Percentiles rank a stretch among this genome's conserved stretches.
Evolutionary conservation across 2,113 vertebrate species (phyloP).

Genomic region (Delphinus delphis): DNA sequence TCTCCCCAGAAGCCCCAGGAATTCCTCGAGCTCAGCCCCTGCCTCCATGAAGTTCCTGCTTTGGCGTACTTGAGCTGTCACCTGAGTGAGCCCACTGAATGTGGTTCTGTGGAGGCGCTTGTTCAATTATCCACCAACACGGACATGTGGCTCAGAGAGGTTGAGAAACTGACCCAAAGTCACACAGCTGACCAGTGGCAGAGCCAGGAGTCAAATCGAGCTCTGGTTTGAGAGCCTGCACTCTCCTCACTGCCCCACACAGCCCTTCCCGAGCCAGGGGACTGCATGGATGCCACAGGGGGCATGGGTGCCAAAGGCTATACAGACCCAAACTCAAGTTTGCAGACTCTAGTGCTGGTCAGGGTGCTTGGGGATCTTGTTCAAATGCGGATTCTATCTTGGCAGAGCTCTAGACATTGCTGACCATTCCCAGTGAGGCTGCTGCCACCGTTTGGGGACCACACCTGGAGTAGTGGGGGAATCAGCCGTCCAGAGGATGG

Average conservation of each 20-base stretch:
- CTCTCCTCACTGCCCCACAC: rapidly evolving
- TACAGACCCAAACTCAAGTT: neutral
- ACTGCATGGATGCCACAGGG: neutral
- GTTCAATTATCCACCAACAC: rapidly evolving
- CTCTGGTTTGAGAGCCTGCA: neutral
- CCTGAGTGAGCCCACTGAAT: neutral
- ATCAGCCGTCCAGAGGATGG: neutral
- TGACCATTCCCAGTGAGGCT: neutral
- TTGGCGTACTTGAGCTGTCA: neutral
- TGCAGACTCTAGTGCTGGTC: neutral
- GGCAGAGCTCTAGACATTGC: neutral
- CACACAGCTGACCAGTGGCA: neutral
- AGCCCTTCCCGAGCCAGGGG: neutral
- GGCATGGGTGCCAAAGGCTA: rapidly evolving
- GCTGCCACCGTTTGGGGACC: neutral
- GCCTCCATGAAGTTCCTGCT: too few relatives aligned
- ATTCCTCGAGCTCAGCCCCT: neutral
- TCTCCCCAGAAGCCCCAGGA: neutral
- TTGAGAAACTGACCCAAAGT: neutral
- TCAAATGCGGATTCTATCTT: neutral
- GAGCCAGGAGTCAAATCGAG: neutral
- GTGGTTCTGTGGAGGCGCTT: neutral
- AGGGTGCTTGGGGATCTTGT: neutral
- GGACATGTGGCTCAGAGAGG: neutral
- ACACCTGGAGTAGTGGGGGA: rapidly evolving